These are phyloP conservation scores for Polypterus senegalus DNA, from an alignment of 2,113 vertebrate genomes.

Conservation along the genomic window DNA sequence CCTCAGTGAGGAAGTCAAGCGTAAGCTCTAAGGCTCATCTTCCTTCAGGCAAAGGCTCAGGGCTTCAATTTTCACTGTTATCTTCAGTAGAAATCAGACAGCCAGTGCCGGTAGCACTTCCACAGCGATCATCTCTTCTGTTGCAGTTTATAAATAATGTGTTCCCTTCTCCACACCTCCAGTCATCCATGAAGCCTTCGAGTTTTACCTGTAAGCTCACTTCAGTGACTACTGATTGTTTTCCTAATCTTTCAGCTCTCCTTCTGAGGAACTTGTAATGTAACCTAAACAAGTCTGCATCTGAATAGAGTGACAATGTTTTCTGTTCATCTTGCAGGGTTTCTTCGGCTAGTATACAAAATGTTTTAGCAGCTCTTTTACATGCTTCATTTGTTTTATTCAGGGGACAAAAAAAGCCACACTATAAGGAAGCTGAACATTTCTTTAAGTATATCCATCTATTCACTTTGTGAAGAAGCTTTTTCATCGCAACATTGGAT, in stretches of 20 bases:
- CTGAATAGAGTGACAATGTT: neutral
- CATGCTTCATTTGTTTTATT: no score
- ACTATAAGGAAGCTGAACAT: no score
- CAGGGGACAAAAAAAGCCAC: no score
- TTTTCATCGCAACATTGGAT: no score
- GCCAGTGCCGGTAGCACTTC: conserved; percentile 36
- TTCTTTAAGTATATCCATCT: no score
- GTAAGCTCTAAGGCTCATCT: neutral
- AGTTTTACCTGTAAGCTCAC: conserved; percentile 22
- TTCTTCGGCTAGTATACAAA: no score
- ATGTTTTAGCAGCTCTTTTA: no score
- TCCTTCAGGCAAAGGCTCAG: neutral
- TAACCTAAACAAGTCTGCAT: conserved; percentile 23
- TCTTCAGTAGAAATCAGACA: conserved; percentile 37
- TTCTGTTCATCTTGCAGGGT: neutral
- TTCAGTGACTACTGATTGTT: conserved; percentile 26
- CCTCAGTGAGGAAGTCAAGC: no score
- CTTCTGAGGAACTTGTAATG: conserved; percentile 19
- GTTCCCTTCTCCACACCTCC: conserved; percentile 30
- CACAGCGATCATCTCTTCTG: conserved; percentile 31
- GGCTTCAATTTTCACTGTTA: conserved; percentile 49
- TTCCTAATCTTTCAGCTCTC: conserved; percentile 32
- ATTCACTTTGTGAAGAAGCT: no score
- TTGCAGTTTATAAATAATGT: conserved; percentile 26
- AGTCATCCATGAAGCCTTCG: conserved; percentile 32